Conservation (phyloP, 2,888 invertebrate species). For the Brenthis ino region DNA sequence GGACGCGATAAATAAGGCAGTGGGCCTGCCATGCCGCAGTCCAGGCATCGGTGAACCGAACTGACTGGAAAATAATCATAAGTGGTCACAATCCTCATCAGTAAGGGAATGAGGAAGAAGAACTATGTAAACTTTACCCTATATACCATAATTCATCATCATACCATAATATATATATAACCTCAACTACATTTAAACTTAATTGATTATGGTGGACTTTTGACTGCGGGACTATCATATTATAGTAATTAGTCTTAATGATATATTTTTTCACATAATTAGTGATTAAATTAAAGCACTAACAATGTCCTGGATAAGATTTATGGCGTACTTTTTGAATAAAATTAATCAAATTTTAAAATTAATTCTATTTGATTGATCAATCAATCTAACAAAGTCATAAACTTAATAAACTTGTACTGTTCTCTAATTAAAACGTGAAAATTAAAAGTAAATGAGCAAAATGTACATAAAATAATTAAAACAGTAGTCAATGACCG, state of each 20-base stretch:
- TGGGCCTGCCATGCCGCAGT: too few species aligned
- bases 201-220: too few species aligned
- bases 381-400: conserved; percentile 14
- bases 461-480: not conserved
- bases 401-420: conserved; percentile 19
- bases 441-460: not conserved
- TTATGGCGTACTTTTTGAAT: conserved; percentile 12
- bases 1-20: too few species aligned
- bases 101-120: too few species aligned
- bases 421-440: conserved; percentile 13
- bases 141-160: too few species aligned
- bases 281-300: conserved; percentile 2
- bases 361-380: conserved; percentile 18
- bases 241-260: not conserved
- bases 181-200: too few species aligned
- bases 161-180: too few species aligned
- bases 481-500: conserved; percentile 5
- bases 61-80: too few species aligned
- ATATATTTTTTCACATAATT: not conserved
- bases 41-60: too few species aligned
- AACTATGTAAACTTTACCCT: too few species aligned
- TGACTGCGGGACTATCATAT: not conserved
- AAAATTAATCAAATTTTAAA: not conserved
- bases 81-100: too few species aligned
- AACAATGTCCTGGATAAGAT: conserved; percentile 2